Percentiles rank a stretch among this genome's conserved stretches.
Evolutionary conservation across 2,797 vertebrate genomes (phyloP).

Genomic region (Pygocentrus nattereri): DNA sequence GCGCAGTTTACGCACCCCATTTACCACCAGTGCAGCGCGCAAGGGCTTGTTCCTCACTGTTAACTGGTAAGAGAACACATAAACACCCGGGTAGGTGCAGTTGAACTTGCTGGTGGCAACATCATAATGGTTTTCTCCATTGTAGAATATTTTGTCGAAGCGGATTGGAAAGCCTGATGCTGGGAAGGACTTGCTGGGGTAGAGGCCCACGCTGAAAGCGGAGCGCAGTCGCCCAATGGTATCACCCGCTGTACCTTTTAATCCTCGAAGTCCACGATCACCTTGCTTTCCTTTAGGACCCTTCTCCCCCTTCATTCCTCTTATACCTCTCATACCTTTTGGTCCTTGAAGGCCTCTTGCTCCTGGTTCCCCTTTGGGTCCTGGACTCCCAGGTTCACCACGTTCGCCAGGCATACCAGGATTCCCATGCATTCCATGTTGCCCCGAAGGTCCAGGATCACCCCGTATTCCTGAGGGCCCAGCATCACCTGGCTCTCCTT

Average conservation of each 20-base stretch:
- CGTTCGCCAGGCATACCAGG: slow-evolving; percentile 83
- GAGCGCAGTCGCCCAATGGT: slow-evolving; percentile 71
- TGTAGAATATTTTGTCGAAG: slow-evolving; percentile 93
- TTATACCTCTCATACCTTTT: slow-evolving; percentile 82
- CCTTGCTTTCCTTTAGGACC: slow-evolving; percentile 90
- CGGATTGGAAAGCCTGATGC: slow-evolving; percentile 87
- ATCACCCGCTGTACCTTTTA: slow-evolving; percentile 87
- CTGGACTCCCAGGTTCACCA: slow-evolving; percentile 85
- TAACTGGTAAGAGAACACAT: slow-evolving; percentile 94
- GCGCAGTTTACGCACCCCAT: slow-evolving; percentile 84
- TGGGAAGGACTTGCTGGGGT: slow-evolving; percentile 90
- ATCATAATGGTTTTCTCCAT: slow-evolving; percentile 89
- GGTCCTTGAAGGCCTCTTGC: slow-evolving; percentile 77
- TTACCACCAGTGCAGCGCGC: slow-evolving; percentile 87
- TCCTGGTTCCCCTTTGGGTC: slow-evolving; percentile 87
- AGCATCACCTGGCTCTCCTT: slow-evolving; percentile 85
- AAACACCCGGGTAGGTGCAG: slow-evolving; percentile 87
- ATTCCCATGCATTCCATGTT: slow-evolving; percentile 80
- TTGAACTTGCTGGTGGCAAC: slow-evolving; percentile 87
- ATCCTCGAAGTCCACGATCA: slow-evolving; percentile 82
- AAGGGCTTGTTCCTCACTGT: slow-evolving; percentile 92
- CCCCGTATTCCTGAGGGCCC: slow-evolving; percentile 88
- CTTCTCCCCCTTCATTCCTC: slow-evolving; percentile 86
- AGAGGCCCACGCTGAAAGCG: slow-evolving; percentile 91
- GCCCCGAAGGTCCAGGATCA: slow-evolving; percentile 83